phyloP scores from a whole-genome alignment of 2,113 vertebrate species.

The Amia ocellicauda region DNA sequence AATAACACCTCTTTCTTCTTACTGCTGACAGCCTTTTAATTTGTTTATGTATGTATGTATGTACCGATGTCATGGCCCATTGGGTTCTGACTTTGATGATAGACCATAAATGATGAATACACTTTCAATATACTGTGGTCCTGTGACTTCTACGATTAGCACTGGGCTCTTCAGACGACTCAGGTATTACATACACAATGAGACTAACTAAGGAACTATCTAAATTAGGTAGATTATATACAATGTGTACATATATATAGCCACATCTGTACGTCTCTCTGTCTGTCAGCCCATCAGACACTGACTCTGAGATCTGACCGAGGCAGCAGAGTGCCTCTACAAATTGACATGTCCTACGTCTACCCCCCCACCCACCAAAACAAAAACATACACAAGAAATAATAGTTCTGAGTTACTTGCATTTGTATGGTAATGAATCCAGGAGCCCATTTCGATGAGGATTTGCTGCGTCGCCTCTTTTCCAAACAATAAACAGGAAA shows the following conservation, averaged over 20 bases:
- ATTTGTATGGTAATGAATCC: constrained; percentile 27
- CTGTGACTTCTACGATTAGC: too few relatives aligned
- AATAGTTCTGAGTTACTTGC: constrained; percentile 2
- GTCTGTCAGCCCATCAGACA: background rate
- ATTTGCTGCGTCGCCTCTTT: constrained; percentile 4
- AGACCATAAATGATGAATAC: background rate
- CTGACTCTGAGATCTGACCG: background rate
- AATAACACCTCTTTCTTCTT: too few relatives aligned
- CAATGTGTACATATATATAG: background rate
- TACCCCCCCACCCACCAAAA: background rate
- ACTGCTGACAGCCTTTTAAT: background rate
- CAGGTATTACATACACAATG: too few relatives aligned
- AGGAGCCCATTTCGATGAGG: background rate
- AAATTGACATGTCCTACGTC: constrained; percentile 12
- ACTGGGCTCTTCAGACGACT: background rate
- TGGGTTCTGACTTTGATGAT: background rate
- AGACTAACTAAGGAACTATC: too few relatives aligned
- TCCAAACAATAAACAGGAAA: constrained; percentile 19
- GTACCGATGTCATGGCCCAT: background rate
- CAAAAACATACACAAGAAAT: background rate
- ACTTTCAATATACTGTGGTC: background rate
- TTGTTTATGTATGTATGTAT: too few relatives aligned
- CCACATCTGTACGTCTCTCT: background rate
- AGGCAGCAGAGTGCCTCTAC: constrained; percentile 1
- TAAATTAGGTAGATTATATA: background rate